These are phyloP conservation scores for Alfaro cultratus DNA, from an alignment of 2,797 vertebrate species.

Conservation along the genomic window DNA sequence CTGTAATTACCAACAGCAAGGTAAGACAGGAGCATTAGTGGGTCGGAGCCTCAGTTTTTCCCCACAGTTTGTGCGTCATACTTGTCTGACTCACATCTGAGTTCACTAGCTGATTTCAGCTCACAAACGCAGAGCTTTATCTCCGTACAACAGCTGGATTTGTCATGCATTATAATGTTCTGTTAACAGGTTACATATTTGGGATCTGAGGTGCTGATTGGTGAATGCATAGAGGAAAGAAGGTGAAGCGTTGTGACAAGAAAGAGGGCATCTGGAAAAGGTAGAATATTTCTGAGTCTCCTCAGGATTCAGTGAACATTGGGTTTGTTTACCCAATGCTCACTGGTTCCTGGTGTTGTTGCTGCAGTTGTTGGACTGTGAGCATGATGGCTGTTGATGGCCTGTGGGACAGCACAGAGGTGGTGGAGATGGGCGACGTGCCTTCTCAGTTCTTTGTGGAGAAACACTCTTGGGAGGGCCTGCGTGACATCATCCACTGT, in stretches of 20 bases:
- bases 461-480: constrained; percentile 96
- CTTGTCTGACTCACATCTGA: background rate
- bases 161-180: background rate
- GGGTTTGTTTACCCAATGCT: background rate
- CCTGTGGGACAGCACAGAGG: constrained; percentile 83
- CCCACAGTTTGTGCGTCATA: background rate
- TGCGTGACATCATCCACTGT: constrained; percentile 94
- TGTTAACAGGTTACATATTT: constrained; percentile 82
- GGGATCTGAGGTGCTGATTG: constrained; percentile 81
- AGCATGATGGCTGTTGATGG: constrained; percentile 91
- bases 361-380: constrained; percentile 76
- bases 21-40: constrained; percentile 1
- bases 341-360: constrained; percentile 18
- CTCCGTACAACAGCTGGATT: background rate
- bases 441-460: constrained; percentile 92
- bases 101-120: background rate
- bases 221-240: constrained; percentile 99
- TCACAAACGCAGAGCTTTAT: background rate
- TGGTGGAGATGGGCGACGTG: constrained; percentile 89
- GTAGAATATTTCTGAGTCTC: constrained; percentile 68
- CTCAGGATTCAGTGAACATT: background rate
- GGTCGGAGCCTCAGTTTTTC: background rate
- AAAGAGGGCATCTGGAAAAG: constrained; percentile 92
- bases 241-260: constrained; percentile 91
- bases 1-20: background rate